Base-by-base conservation (phyloP, 2,888 invertebrate species). In the Scrobipalpa costella region DNA sequence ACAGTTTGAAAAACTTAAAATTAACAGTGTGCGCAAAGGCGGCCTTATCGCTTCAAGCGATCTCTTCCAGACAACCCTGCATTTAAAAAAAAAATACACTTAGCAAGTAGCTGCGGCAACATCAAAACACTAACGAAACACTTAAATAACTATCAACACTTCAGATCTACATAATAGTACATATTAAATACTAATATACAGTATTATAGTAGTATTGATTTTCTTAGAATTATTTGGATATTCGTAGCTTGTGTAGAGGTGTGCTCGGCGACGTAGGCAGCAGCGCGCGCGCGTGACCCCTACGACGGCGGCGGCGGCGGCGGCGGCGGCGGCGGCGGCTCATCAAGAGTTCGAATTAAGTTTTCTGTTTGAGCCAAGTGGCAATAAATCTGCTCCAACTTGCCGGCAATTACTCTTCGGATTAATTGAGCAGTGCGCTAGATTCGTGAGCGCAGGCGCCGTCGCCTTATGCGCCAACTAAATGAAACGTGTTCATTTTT, bases 381-480 rank as follows among this genome's bases (percentile, higher is more conserved):
- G 50, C 63, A 27, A 63, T 63, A 63, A 63, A 63, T 63, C 58
- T 58, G 58, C 21, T 38, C 58, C 15, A 58, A 63, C 49, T 63
- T 63, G 15, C 44, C 11, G 58, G 63, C 38, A 63, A 63, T 63
- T 63, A 63, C 58, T 63, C 58, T 36, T 36, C 15, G 63, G 63
- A 63, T 63, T 63, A 63, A 63, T 63, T 59, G 63, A 58, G 58
- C 50, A 19, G 36, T 21, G 62, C 36, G 17, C 36, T 36, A n/a
- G 62, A n/a, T 15, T 17, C 34, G 60, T 33, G 34, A 52, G 34
- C 60, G 34, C n/a, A n/a, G 34, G 34, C 49, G 33, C 17, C 21
- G 49, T 19, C 49, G 50, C 27, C 11, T 21, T 21, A 52, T 17
- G 2, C 11, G 0, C 8, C 19, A 11, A 19, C 50, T 19, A 2